Base-by-base conservation (phyloP, 2,797 vertebrate genomes). In the Coilia nasus region DNA sequence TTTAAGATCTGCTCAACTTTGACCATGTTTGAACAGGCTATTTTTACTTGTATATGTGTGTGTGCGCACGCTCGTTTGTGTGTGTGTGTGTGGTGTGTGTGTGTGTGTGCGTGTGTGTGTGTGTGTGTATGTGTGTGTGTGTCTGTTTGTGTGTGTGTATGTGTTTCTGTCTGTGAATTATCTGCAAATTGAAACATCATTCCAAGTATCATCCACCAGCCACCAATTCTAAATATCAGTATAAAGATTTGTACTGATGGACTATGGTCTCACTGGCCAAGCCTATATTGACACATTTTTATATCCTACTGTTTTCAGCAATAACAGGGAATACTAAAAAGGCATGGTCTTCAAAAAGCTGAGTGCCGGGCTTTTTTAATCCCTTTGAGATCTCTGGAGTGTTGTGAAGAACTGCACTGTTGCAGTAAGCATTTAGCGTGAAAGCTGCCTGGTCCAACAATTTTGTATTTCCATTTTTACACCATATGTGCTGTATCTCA, bases 11-110 rank as follows among this genome's bases (percentile, higher is more conserved):
- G 35, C 71, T 78, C 71, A 21, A n/a, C 35, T 35, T 14, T 21
- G 71, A 78, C 71, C 35, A 78, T 78, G 71, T 78, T 44, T 78
- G 71, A 75, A 44, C 71, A 44, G 71, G 50, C 50, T 54, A 6
- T 59, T 59, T 59, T 21, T 59, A 21, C 21, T 0, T 19, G 57
- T 59, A 17, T 59, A 17, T 19, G 57, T 59, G 57, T 54, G 50
- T 14, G 12, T 54, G 50, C 7, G 14, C 7, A 6, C 7, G 7
- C 9, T 2, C 1, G 57, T 59, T 17, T 59, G 57, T 59, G 57
- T 59, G 57, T 59, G 57, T 59, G 57, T 59, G 57, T 59, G 50
- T 54, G 50, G 50, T 54, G 50, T 54, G 57, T 59, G 57, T 7
- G 57, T 59, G 57, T 7, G 57, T n/a, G 57, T 59, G 57, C 19